Base-by-base conservation (phyloP, 2,888 invertebrate species). In the Leptinotarsa juncta region DNA sequence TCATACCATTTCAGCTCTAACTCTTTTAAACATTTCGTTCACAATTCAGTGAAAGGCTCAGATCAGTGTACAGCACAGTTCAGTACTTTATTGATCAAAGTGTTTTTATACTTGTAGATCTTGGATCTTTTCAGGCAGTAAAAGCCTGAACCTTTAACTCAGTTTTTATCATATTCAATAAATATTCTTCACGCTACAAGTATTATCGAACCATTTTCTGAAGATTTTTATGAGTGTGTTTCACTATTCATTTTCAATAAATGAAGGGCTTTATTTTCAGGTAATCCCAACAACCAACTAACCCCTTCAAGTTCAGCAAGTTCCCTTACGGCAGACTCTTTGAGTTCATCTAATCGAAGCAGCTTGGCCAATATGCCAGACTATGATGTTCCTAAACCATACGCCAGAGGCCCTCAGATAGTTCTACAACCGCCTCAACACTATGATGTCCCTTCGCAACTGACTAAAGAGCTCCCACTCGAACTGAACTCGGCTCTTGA, bases 401-500 rank as follows among this genome's bases (percentile, higher is more conserved):
- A 88, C 83, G 85, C 85, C 84, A 84, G 84, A 62, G 83, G 85
- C 14, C 84, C 85, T 7, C 86, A 86, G 69, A 78, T 86, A 66
- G 80, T 85, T 48, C 78, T 85, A 32, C 84, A 84, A 75, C 82
- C 83, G 14, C 81, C 85, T 10, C 79, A 90, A 79, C 88, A 90
- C 77, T 93, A 93, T 85, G 93, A 93, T 83, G 91, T 92, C 68
- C 92, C 93, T 49, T 81, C 87, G 3, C 85, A 86, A 48, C 82
- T 84, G 66, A 83, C 87, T 14, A 92, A 92, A 87, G 93, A 93
- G 83, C 88, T 96, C 76, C 94, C 94, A 0, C 86, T 95, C 80
- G 94, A 95, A 84, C 89, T 94, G 78, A 91, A 91, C 81, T 93
- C 95, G 49, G 95, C 95, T 0, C 88, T 95, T 81, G 94, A 95